These are phyloP conservation scores for Dicyrtomina minuta DNA, from an alignment of 2,888 invertebrate species.

Conservation along the genomic window DNA sequence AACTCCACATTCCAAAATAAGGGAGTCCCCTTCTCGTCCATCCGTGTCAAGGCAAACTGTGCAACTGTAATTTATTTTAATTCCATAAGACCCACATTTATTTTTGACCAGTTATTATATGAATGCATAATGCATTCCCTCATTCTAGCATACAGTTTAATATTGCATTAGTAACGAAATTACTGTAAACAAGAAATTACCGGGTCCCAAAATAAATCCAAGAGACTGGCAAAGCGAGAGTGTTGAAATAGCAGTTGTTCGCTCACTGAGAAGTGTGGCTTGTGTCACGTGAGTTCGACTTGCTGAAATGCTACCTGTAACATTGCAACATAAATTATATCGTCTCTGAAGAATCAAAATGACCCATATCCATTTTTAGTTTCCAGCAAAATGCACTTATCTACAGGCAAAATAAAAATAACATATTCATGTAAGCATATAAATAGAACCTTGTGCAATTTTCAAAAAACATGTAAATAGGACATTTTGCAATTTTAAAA, in stretches of 20 bases:
- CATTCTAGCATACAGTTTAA: too few relatives aligned
- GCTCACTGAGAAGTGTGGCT: conserved; percentile 75
- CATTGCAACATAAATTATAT: conserved; percentile 39
- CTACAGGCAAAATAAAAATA: neutral
- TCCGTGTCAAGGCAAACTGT: conserved; percentile 76
- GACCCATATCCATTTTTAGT: too few relatives aligned
- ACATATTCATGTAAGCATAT: too few relatives aligned
- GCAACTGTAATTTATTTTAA: conserved; percentile 60
- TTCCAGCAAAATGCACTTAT: neutral
- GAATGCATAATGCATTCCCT: too few relatives aligned
- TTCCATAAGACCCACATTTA: conserved; percentile 6
- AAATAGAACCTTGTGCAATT: too few relatives aligned
- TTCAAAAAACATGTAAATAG: too few relatives aligned
- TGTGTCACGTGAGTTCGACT: conserved; percentile 82
- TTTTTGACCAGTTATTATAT: neutral
- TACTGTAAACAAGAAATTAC: too few relatives aligned
- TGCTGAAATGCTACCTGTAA: conserved; percentile 74
- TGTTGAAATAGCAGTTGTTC: conserved; percentile 80
- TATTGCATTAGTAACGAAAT: too few relatives aligned
- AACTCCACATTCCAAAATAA: conserved; percentile 63
- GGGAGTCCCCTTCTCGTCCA: conserved; percentile 68
- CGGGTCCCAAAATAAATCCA: conserved; percentile 82
- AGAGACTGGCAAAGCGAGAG: conserved; percentile 81
- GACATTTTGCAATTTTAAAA: too few relatives aligned
- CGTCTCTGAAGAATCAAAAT: too few relatives aligned